These are phyloP conservation scores for Alviniconcha strummeri DNA, from an alignment of 2,888 invertebrate genomes.

Conservation along the genomic window DNA sequence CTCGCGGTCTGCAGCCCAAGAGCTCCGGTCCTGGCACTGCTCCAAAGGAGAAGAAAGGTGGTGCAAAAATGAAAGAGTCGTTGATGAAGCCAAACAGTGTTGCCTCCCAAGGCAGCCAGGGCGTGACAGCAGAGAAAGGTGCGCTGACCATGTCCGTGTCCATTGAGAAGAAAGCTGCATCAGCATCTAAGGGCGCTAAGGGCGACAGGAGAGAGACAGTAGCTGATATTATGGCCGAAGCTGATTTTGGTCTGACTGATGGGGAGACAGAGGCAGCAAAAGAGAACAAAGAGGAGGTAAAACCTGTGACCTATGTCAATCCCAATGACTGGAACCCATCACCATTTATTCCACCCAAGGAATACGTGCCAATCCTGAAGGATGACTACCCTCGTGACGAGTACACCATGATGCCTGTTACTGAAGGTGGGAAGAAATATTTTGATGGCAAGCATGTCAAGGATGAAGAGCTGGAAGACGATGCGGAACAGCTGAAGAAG, in stretches of 20 bases:
- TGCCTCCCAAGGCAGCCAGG: constrained; percentile 11
- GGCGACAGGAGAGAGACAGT: constrained; percentile 24
- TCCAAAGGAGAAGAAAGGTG: constrained; percentile 20
- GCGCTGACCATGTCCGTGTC: constrained; percentile 32
- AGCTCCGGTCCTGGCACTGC: constrained; percentile 5
- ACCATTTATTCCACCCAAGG: constrained; percentile 54
- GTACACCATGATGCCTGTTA: constrained; percentile 66
- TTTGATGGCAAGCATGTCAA: constrained; percentile 59
- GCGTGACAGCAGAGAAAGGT: constrained; percentile 21
- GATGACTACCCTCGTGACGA: constrained; percentile 71
- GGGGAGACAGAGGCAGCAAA: not conserved
- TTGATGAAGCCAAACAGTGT: constrained; percentile 52
- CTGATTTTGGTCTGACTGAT: constrained; percentile 24
- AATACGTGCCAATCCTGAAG: constrained; percentile 59
- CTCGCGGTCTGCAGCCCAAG: constrained; percentile 35
- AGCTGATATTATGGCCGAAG: constrained; percentile 9
- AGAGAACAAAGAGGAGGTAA: constrained; percentile 33
- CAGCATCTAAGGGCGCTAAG: constrained; percentile 16
- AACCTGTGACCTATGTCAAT: constrained; percentile 24
- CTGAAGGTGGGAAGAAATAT: constrained; percentile 56
- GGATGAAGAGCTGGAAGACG: constrained; percentile 43
- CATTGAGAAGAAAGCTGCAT: constrained; percentile 24
- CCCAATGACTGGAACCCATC: constrained; percentile 41
- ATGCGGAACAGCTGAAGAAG: constrained; percentile 40
- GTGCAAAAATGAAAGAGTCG: constrained; percentile 34